A percentile compares a stretch with the other conserved stretches of the same genome.
Conservation (phyloP, 2,113 vertebrate species). For the Lipophrys pholis region DNA sequence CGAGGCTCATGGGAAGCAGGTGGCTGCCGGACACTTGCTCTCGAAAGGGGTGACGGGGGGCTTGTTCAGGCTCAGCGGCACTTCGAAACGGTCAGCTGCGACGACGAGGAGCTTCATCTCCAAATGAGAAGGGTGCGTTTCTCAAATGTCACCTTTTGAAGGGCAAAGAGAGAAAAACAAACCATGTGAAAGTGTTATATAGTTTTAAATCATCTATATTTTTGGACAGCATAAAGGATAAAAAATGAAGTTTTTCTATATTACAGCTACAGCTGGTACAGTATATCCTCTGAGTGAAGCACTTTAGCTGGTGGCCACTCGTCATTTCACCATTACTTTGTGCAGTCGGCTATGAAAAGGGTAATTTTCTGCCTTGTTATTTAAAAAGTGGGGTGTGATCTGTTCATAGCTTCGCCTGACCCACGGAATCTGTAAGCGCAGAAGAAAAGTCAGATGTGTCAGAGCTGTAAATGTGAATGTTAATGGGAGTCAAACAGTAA, state of each 20-base stretch:
- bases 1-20: conserved; percentile 68
- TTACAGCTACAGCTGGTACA: conserved; percentile 17
- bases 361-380: conserved; percentile 57
- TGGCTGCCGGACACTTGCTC: conserved; percentile 53
- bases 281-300: conserved; percentile 23
- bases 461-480: conserved; percentile 21
- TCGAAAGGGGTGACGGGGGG: conserved; percentile 41
- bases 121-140: conserved; percentile 3
- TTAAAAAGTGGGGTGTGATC: conserved; percentile 48
- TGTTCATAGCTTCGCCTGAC: conserved; percentile 23
- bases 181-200: not conserved
- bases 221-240: conserved; percentile 5
- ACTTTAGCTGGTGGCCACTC: conserved; percentile 25
- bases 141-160: conserved; percentile 22
- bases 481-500: conserved; percentile 38
- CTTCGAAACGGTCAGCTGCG: conserved; percentile 8
- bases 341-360: conserved; percentile 49
- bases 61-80: conserved; percentile 36
- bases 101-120: conserved; percentile 5
- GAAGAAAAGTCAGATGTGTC: conserved; percentile 26
- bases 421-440: not conserved
- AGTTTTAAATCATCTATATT: conserved; percentile 12
- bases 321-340: conserved; percentile 53
- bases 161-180: not conserved
- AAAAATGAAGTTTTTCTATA: conserved; percentile 16